Percentiles rank a stretch among this genome's conserved stretches.
phyloP scores from a whole-genome alignment of 1,140 invertebrate species.

The Bombus pyrosoma region DNA sequence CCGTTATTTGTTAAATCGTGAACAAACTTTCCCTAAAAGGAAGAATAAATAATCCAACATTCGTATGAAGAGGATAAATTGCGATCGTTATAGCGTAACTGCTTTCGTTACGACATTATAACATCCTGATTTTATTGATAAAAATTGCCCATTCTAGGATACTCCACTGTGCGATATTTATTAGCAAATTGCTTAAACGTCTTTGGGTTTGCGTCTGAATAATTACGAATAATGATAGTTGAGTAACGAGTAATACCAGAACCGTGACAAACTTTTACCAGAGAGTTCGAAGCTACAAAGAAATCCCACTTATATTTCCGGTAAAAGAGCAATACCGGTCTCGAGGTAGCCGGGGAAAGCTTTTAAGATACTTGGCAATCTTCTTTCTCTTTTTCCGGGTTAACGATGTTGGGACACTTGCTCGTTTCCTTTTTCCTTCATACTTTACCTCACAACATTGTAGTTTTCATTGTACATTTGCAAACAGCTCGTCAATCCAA shows the following conservation, averaged over 20 bases:
- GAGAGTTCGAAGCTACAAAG: not conserved
- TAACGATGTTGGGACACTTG: slow-evolving; percentile 21
- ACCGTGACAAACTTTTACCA: slow-evolving; percentile 9
- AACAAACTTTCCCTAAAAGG: not conserved
- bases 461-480: not conserved
- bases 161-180: not conserved
- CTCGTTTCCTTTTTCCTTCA: slow-evolving; percentile 29
- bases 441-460: not conserved
- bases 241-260: not conserved
- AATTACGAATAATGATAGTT: not conserved
- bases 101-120: not conserved
- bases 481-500: not conserved
- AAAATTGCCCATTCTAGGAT: not conserved
- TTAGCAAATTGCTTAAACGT: not conserved
- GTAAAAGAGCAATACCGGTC: slow-evolving; percentile 44
- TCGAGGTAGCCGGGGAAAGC: slow-evolving; percentile 26
- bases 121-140: not conserved
- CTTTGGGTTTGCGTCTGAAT: not conserved
- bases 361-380: slow-evolving; percentile 43
- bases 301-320: slow-evolving; percentile 33
- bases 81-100: not conserved
- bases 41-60: not conserved
- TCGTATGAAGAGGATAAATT: not conserved
- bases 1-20: not conserved
- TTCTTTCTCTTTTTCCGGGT: slow-evolving; percentile 54